phyloP scores from a whole-genome alignment of 2,113 vertebrate species.

The Archilochus colubris region DNA sequence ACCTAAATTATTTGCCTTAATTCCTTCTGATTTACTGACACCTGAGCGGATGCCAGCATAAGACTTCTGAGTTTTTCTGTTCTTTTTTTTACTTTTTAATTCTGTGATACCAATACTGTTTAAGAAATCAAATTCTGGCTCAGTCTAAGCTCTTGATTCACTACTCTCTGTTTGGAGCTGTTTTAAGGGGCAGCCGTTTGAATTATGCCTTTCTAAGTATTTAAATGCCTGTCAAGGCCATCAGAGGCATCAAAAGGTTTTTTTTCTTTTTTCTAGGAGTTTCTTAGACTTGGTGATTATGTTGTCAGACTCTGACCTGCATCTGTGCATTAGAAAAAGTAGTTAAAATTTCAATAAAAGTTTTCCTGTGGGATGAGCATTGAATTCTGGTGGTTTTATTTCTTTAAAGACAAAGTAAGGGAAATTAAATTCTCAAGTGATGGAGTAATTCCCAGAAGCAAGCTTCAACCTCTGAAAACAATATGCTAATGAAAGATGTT shows the following conservation, averaged over 20 bases:
- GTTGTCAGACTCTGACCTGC: neutral
- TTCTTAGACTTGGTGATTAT: neutral
- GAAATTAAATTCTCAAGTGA: neutral
- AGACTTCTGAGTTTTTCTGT: neutral
- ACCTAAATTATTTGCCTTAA: neutral
- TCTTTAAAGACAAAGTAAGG: neutral
- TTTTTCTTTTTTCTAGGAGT: neutral
- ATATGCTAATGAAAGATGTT: neutral
- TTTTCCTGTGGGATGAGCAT: neutral
- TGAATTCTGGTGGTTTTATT: neutral
- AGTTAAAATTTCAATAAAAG: neutral
- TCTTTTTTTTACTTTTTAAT: neutral
- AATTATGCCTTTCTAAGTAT: conserved; percentile 30
- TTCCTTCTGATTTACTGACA: neutral
- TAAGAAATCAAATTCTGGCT: neutral
- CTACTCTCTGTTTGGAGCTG: neutral
- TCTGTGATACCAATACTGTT: neutral
- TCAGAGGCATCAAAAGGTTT: neutral
- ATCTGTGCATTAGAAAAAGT: neutral
- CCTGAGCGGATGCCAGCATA: neutral
- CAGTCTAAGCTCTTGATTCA: neutral
- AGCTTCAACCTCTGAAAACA: neutral
- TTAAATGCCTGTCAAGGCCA: conserved; percentile 8
- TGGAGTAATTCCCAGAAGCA: neutral
- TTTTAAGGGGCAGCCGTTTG: neutral